Base-by-base conservation (phyloP, 1,140 invertebrate genomes). In the Dinothrombium tinctorium region DNA sequence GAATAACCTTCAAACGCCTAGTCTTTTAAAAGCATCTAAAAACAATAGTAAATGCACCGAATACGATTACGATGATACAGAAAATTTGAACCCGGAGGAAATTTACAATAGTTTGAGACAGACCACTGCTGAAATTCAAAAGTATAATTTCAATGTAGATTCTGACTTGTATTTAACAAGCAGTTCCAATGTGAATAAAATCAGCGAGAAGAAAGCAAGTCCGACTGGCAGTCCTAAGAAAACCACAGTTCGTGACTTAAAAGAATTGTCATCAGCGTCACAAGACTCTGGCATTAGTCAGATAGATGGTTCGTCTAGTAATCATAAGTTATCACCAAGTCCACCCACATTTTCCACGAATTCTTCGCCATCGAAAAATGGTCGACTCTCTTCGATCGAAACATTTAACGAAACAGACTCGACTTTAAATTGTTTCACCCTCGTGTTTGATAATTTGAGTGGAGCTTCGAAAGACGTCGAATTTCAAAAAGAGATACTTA, bases 41-140 rank as follows among this genome's bases (percentile, higher is more conserved):
- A n/a, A n/a, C n/a, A n/a, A n/a, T n/a, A n/a, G n/a, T n/a, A n/a
- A 23, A 49, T 56, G 12, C 3, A 19, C 33, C 28, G 17, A 24
- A 15, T 23, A 32, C 21, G 14, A 22, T 5, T 56, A 55, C 36
- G 57, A 57, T 42, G 65, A 67, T 47, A 72, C 72, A 37, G 71
- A 77, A 52, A 69, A 72, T 51, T 62, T 76, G 45, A 76, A 74
- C 54, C 71, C 77, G 14, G 80, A 87, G 55, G 83, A 90, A 56
- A 74, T 89, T 31, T 63, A 59, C 47, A 61, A 74, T 54, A 82
- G 78, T 42, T 69, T 92, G 39, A 67, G 77, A 42, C 74, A 76
- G 53, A 90, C 84, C 29, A 83, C 84, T 2, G 80, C 79, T 14
- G 84, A 92, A 63, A 92, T 94, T 56, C 77, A 83, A 51, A 81